Percentiles rank a stretch among this genome's conserved stretches.
phyloP scores from a whole-genome alignment of 2,888 invertebrate species.

The Tillus elongatus region DNA sequence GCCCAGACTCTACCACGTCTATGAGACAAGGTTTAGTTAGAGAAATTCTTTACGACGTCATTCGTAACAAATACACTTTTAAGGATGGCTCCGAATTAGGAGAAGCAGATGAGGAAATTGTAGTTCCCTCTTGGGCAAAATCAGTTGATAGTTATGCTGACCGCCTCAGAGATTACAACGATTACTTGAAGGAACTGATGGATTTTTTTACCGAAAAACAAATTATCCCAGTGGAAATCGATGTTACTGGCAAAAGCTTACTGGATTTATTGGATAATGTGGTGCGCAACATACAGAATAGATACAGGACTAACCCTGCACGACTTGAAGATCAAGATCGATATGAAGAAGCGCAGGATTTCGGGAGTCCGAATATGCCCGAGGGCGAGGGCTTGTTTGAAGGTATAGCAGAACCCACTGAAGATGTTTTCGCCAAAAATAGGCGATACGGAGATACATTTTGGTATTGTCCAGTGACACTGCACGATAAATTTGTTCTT shows the following conservation, averaged over 20 bases:
- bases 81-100: conserved; percentile 8
- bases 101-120: neutral
- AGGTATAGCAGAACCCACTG: conserved; percentile 23
- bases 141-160: conserved; percentile 8
- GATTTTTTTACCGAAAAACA: conserved; percentile 25
- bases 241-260: conserved; percentile 28
- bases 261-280: conserved; percentile 30
- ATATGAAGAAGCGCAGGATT: conserved; percentile 44
- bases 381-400: conserved; percentile 32
- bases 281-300: conserved; percentile 29
- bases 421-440: conserved; percentile 25
- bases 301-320: conserved; percentile 41
- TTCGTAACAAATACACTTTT: conserved; percentile 8
- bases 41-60: conserved; percentile 21
- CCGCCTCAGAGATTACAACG: neutral
- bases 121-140: too few species aligned
- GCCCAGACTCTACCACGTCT: conserved; percentile 17
- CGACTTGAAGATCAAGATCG: conserved; percentile 42
- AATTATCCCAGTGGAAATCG: conserved; percentile 25
- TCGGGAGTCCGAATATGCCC: conserved; percentile 39
- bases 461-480: conserved; percentile 55
- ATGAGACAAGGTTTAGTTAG: conserved; percentile 14
- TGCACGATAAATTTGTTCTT: conserved; percentile 45
- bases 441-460: conserved; percentile 49
- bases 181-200: conserved; percentile 16